Conservation (phyloP, 2,797 vertebrate genomes). For the Capromys pilorides region DNA sequence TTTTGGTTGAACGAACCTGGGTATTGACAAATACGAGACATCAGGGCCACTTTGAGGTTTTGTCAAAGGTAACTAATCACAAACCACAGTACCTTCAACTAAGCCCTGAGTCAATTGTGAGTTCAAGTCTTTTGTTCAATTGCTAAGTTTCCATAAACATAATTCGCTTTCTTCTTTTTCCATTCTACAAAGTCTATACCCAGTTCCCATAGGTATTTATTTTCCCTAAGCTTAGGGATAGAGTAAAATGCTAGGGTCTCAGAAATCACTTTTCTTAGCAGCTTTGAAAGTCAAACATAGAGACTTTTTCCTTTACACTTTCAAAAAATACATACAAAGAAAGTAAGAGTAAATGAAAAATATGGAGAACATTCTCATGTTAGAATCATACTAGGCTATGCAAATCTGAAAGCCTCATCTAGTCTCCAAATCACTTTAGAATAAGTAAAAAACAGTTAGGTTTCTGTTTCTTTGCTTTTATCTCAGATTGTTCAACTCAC, state of each 20-base stretch:
- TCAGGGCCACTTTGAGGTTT: not conserved
- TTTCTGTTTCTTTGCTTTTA: not conserved
- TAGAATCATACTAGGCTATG: not conserved
- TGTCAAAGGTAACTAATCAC: not conserved
- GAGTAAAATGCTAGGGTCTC: not conserved
- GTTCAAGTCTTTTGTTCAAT: not conserved
- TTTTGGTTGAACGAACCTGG: not conserved
- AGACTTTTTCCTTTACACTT: not conserved
- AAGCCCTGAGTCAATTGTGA: not conserved
- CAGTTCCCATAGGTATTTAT: not conserved
- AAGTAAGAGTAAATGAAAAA: conserved; percentile 11
- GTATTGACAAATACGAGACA: not conserved
- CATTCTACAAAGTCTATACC: not conserved
- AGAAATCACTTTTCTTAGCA: not conserved
- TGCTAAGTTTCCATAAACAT: not conserved
- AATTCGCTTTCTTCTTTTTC: conserved; percentile 6
- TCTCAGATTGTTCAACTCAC: not conserved
- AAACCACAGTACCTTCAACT: not conserved
- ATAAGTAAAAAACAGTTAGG: not conserved
- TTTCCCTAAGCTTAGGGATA: not conserved
- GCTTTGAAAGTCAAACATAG: conserved; percentile 18
- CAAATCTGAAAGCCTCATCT: not conserved
- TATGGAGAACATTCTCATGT: not conserved
- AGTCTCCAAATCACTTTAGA: not conserved
- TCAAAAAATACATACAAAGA: not conserved